A percentile compares a stretch with the other conserved stretches of the same genome.
These are phyloP conservation scores for Limulus polyphemus DNA, from an alignment of 2,888 invertebrate genomes.

Conservation along the genomic window DNA sequence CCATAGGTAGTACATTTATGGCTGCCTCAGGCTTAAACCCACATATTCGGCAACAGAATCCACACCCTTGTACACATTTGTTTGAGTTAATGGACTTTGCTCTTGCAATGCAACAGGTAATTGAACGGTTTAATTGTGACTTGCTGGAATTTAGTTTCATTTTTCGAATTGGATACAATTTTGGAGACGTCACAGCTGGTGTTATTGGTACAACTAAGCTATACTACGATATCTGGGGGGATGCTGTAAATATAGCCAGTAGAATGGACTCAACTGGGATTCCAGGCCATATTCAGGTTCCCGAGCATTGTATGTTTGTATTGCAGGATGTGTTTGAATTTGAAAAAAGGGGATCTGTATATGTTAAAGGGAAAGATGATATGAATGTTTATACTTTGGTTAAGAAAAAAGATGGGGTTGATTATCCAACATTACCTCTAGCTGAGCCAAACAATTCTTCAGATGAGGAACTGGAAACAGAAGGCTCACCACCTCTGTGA, in stretches of 20 bases:
- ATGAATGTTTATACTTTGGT: constrained; percentile 72
- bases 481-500: too few relatives aligned
- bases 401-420: constrained; percentile 25
- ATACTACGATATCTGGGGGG: constrained; percentile 97
- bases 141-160: constrained; percentile 79
- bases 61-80: constrained; percentile 61
- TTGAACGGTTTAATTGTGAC: constrained; percentile 76
- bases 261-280: constrained; percentile 96
- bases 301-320: constrained; percentile 57
- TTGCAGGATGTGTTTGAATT: constrained; percentile 66
- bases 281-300: constrained; percentile 67
- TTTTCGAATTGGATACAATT: constrained; percentile 70
- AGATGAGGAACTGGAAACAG: too few relatives aligned
- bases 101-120: constrained; percentile 73
- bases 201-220: constrained; percentile 90
- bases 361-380: constrained; percentile 90
- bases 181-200: constrained; percentile 90
- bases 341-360: constrained; percentile 82
- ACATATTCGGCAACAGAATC: constrained; percentile 48
- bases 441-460: too few relatives aligned
- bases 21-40: constrained; percentile 91
- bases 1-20: constrained; percentile 94
- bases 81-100: constrained; percentile 85
- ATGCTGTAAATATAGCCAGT: constrained; percentile 92
- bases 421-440: too few relatives aligned